Percentiles rank a stretch among this genome's conserved stretches.
Conservation (phyloP, 2,797 vertebrate genomes). For the Phoeniculus purpureus region DNA sequence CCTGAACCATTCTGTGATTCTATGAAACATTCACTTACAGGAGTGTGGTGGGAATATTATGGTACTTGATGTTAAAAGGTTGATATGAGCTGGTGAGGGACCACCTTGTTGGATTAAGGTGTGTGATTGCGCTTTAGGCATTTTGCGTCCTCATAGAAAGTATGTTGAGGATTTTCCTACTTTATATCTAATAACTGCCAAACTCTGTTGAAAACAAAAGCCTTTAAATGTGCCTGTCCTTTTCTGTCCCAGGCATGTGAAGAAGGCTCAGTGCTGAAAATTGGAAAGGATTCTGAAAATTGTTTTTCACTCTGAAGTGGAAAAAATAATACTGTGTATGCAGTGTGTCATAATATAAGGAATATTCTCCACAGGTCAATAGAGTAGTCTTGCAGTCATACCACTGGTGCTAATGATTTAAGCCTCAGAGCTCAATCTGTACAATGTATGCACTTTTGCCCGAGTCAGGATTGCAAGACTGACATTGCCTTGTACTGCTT, state of each 20-base stretch:
- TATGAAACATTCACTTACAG: neutral
- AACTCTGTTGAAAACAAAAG: neutral
- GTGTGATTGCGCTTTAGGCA: neutral
- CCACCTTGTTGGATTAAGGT: accelerated
- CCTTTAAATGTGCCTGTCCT: neutral
- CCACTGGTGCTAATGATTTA: too few relatives aligned
- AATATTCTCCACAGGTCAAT: neutral
- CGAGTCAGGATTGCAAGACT: neutral
- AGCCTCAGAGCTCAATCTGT: neutral
- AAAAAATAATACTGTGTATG: accelerated
- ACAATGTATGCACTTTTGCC: neutral
- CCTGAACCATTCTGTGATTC: too few relatives aligned
- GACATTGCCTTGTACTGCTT: neutral
- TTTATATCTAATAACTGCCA: neutral
- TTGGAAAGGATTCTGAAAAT: neutral
- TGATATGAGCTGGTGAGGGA: neutral
- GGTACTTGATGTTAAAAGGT: accelerated
- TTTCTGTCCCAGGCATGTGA: neutral
- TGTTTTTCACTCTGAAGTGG: too few relatives aligned
- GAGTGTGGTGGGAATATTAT: neutral
- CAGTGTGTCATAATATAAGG: neutral
- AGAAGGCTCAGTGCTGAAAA: neutral
- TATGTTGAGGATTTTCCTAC: accelerated
- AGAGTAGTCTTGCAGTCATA: neutral
- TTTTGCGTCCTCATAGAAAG: accelerated